Percentiles rank a stretch among this genome's conserved stretches.
phyloP scores from a whole-genome alignment of 2,797 vertebrate species.

The Erpetoichthys calabaricus region DNA sequence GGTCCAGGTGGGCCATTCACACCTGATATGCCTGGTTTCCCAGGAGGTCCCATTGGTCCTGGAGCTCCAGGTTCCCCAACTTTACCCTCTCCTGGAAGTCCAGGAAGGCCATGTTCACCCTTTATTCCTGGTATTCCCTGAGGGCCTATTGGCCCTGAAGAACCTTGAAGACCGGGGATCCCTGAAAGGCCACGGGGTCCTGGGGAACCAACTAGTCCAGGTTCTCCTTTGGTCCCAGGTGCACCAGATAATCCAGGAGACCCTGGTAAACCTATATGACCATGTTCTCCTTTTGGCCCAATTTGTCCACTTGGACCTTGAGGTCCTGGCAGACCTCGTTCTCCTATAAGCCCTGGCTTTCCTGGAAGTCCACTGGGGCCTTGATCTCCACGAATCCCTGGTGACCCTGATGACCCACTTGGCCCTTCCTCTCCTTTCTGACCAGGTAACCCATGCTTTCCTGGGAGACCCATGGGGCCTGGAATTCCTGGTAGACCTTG shows the following conservation, averaged over 20 bases:
- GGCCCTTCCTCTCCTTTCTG: constrained; percentile 75
- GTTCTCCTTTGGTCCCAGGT: constrained; percentile 71
- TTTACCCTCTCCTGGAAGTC: constrained; percentile 67
- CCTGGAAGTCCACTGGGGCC: constrained; percentile 68
- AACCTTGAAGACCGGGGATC: constrained; percentile 87
- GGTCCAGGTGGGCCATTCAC: constrained; percentile 63
- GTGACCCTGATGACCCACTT: constrained; percentile 68
- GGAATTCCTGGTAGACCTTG: constrained; percentile 68
- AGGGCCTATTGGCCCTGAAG: constrained; percentile 84
- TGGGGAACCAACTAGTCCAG: constrained; percentile 70
- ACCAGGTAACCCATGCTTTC: constrained; percentile 77
- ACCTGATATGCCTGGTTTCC: constrained; percentile 68
- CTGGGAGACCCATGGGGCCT: constrained; percentile 84
- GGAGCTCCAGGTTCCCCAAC: constrained; percentile 62
- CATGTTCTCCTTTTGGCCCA: constrained; percentile 81
- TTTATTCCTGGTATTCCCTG: constrained; percentile 79
- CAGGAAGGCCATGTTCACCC: constrained; percentile 73
- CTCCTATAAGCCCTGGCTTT: constrained; percentile 77
- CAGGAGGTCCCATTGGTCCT: constrained; percentile 77
- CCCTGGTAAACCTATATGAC: constrained; percentile 74
- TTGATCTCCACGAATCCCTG: constrained; percentile 80
- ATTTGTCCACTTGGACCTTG: constrained; percentile 69
- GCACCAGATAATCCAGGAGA: constrained; percentile 64
- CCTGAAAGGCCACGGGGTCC: constrained; percentile 83
- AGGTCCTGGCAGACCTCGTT: constrained; percentile 72